Evolutionary conservation across 1,140 invertebrate species (phyloP), one percentile per base, ranked within the genome.

Genomic region (Drosophila pectinifera): DNA sequence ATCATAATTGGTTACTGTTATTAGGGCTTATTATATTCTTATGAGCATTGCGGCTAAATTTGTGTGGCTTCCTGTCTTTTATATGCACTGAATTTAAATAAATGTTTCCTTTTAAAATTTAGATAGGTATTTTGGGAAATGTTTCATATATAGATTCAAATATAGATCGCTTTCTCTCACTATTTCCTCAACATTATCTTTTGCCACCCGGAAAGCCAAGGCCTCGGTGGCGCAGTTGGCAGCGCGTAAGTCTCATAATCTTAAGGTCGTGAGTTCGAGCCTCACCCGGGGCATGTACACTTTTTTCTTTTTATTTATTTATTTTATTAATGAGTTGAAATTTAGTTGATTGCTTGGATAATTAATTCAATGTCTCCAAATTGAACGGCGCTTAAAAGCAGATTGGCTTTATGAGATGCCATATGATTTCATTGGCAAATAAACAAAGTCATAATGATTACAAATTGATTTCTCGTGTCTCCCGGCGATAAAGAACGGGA

Each of bases 171-270:
- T 24, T 36, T 14, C 11, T 24, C 16, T 0, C 4, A 55, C 1
- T 4, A 3, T 24, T 18, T 7, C 7, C 0, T 8, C 8, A 34
- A 51, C 11, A 51, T 13, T 34, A 5, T 3, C 16, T 22, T 11
- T 34, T 34, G 26, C 3, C 20, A 10, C 20, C 1, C 0, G 5
- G 1, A 3, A 0, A 4, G 5, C 3, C 36, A 38, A 69, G 56
- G 95, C 95, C 95, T 97, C 96, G 95, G 95, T 97, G 95, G 96
- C 96, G 96, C 96, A 97, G 96, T 96, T 95, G 96, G 96, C 94
- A 97, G 96, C 96, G 96, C 96, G 96, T 97, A 96, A 97, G 96
- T 97, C 96, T 97, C 96, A 97, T 97, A 97, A 97, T 97, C 96
- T 97, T 96, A 96, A 97, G 96, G 96, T 97, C 96, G 96, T 97